A percentile compares a stretch with the other conserved stretches of the same genome.
These are phyloP conservation scores for Bursaphelenchus mucronatus DNA, from an alignment of 1,140 invertebrate genomes.

Conservation along the genomic window DNA sequence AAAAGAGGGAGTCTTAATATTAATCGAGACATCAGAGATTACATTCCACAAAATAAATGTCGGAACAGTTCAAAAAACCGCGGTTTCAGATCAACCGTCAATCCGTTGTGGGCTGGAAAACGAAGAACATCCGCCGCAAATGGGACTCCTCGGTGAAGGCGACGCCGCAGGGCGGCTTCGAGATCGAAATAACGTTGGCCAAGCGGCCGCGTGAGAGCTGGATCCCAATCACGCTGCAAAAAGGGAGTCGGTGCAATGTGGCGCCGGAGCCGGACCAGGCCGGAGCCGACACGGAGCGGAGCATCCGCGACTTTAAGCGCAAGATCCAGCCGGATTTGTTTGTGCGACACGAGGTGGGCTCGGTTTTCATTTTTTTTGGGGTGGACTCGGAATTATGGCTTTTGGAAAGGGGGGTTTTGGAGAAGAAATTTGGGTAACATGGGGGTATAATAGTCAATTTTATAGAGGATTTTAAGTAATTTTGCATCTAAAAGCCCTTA, in stretches of 20 bases:
- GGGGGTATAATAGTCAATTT: no score
- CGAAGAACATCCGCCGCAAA: conserved; percentile 10
- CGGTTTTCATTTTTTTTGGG: background rate
- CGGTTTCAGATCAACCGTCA: conserved; percentile 22
- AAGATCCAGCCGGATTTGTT: conserved; percentile 44
- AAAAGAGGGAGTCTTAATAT: no score
- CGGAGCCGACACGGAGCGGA: conserved; percentile 24
- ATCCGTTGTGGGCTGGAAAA: conserved; percentile 29
- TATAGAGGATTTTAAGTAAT: no score
- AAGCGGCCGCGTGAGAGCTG: conserved; percentile 37
- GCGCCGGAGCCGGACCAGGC: conserved; percentile 16
- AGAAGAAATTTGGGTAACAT: no score
- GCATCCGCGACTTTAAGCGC: conserved; percentile 35
- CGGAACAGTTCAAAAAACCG: background rate
- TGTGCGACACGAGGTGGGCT: conserved; percentile 12
- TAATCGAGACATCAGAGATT: no score
- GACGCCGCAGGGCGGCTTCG: conserved; percentile 9
- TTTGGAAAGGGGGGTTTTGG: no score
- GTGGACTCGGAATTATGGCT: background rate
- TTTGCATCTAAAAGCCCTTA: no score
- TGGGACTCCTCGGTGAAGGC: conserved; percentile 24
- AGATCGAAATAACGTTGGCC: conserved; percentile 26
- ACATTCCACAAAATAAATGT: no score
- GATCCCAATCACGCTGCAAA: conserved; percentile 22
- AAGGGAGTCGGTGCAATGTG: background rate